phyloP scores from a whole-genome alignment of 2,797 vertebrate species.

The Falco biarmicus region DNA sequence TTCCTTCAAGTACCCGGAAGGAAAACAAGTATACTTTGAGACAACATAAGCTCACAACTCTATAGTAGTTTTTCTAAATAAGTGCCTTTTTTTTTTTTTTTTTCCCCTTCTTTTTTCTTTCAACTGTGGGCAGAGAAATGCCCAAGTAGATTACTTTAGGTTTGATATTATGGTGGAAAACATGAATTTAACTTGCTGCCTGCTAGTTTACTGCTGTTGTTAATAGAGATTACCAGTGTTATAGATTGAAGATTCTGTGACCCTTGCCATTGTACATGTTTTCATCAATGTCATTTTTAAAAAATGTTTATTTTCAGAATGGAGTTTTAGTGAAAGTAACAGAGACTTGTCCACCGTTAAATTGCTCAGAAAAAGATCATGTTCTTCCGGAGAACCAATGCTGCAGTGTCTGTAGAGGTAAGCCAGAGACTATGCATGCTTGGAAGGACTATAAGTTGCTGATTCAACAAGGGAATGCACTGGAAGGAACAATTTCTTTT shows the following conservation, averaged over 20 bases:
- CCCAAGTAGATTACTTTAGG: not conserved
- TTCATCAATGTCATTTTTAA: not conserved
- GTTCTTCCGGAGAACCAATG: slow-evolving; percentile 91
- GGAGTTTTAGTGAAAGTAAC: slow-evolving; percentile 89
- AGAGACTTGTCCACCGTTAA: slow-evolving; percentile 87
- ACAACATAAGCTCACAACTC: not conserved
- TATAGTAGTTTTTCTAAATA: not conserved
- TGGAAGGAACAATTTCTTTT: not conserved
- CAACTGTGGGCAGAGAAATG: not conserved
- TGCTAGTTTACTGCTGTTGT: not conserved
- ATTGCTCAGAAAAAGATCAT: slow-evolving; percentile 88
- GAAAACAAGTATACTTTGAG: not conserved
- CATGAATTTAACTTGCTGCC: not conserved
- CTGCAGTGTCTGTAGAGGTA: slow-evolving; percentile 94
- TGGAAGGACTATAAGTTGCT: not conserved
- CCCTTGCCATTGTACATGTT: not conserved
- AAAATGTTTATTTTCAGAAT: slow-evolving; percentile 80
- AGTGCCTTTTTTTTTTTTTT: not conserved
- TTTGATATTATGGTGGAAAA: not conserved
- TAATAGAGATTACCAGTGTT: not conserved
- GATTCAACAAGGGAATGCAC: not conserved
- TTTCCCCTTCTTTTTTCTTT: not conserved
- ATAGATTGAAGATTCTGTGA: not conserved
- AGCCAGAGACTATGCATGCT: not conserved
- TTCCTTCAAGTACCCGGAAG: not conserved